phyloP scores from a whole-genome alignment of 2,113 vertebrate species.

The Benitochromis conjunctus region DNA sequence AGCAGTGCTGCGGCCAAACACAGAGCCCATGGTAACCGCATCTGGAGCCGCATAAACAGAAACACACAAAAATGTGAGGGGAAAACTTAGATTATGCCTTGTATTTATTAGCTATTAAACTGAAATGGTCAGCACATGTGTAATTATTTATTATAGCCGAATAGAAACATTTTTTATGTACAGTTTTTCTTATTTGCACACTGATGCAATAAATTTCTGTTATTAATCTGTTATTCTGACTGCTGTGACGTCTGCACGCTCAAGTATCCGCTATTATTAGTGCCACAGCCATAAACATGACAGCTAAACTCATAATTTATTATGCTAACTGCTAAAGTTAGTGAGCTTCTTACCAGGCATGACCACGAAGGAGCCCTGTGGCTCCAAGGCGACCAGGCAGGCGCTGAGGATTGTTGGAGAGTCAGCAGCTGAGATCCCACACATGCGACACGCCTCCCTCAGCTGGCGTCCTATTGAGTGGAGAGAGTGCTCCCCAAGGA shows the following conservation, averaged over 20 bases:
- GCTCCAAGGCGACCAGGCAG: slow-evolving; percentile 98
- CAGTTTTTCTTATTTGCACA: background rate
- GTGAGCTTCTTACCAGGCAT: slow-evolving; percentile 86
- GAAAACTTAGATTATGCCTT: background rate
- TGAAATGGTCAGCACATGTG: background rate
- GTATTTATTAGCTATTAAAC: background rate
- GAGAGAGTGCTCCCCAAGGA: slow-evolving; percentile 93
- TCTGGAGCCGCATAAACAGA: slow-evolving; percentile 66
- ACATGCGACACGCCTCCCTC: slow-evolving; percentile 92
- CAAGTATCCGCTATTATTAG: background rate
- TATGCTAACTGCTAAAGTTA: background rate
- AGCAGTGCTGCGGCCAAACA: slow-evolving; percentile 94
- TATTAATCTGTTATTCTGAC: background rate
- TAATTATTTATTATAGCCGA: background rate
- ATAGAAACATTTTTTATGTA: background rate
- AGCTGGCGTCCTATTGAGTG: slow-evolving; percentile 93
- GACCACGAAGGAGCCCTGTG: slow-evolving; percentile 93
- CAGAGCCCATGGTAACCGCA: slow-evolving; percentile 96
- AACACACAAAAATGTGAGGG: background rate
- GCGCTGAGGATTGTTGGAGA: slow-evolving; percentile 94
- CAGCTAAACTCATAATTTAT: background rate
- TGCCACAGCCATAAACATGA: background rate
- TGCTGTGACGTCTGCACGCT: background rate
- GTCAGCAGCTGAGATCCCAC: slow-evolving; percentile 90
- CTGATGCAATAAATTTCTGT: background rate